Base-by-base conservation (phyloP, 2,113 vertebrate species). In the Sprattus sprattus region DNA sequence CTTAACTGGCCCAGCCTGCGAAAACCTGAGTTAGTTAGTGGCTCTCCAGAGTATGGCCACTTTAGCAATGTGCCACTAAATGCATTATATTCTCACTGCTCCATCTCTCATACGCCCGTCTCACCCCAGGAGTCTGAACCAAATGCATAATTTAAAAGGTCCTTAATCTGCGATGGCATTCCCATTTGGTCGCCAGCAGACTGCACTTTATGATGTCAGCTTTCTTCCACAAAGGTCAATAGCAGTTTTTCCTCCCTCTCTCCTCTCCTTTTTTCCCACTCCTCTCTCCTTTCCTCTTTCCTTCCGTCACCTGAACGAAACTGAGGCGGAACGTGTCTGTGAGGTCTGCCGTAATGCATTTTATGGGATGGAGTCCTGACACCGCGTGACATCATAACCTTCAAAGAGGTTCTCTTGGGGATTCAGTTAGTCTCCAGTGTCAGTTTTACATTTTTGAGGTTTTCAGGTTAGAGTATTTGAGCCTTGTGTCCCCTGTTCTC, bases 191-290 rank as follows among this genome's bases (percentile, higher is more conserved):
- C 85, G 1, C 92, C 94, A 91, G 92, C 91, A 95, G 93, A 90
- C 89, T 95, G 91, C 92, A 94, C 93, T 94, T 94, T 92, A 94
- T 94, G 93, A 95, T 95, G 92, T 93, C 93, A 95, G 94, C 90
- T 93, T 95, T 93, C 92, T 90, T 91, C 91, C 87, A 92, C 90
- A 94, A 93, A 95, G 93, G 92, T 92, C 92, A 93, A 93, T 91
- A 90, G 89, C 87, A 91, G 85, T 91, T 91, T 92, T 88, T 83
- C 39, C 44, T 81, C 45, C 46, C 49, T 15, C 46, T 60, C 52
- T 50, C 57, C 47, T 67, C 57, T 45, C 44, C n/a, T 81, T 39
- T 81, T 47, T 80, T 83, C 39, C 84, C 82, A 50, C 78, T 60
- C 87, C 9, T 89, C 81, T n/a, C 81, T 44, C 45, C 28, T 46